Evolutionary conservation across 2,888 invertebrate species (phyloP).

Genomic region (Molanna angustata): DNA sequence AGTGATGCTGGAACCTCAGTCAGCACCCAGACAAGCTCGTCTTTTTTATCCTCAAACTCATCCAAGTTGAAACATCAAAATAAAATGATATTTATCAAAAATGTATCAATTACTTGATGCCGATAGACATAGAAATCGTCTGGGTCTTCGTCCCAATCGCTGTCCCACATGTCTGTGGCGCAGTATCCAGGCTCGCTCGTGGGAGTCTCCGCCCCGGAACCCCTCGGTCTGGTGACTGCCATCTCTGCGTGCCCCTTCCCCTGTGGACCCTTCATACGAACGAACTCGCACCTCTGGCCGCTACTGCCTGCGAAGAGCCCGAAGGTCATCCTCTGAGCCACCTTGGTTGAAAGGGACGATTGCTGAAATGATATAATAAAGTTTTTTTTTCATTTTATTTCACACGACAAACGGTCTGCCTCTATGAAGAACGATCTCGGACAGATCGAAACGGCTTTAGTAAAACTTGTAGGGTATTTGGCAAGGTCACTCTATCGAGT

Average conservation of each 20-base stretch:
- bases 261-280: slow-evolving; percentile 96
- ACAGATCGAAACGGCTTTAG: no score
- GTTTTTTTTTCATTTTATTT: no score
- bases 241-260: slow-evolving; percentile 97
- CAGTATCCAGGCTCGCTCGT: slow-evolving; percentile 87
- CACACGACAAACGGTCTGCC: no score
- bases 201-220: slow-evolving; percentile 92
- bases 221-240: slow-evolving; percentile 91
- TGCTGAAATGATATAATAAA: slow-evolving; percentile 65
- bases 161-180: slow-evolving; percentile 85
- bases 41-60: no score
- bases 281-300: slow-evolving; percentile 92
- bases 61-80: no score
- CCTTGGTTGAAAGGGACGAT: slow-evolving; percentile 91
- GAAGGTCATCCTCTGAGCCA: slow-evolving; percentile 94
- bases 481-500: no score
- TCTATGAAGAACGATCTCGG: no score
- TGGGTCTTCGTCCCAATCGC: slow-evolving; percentile 84
- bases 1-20: no score
- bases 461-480: no score
- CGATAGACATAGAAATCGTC: slow-evolving; percentile 81
- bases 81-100: no score
- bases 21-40: no score
- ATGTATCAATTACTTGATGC: slow-evolving; percentile 59
- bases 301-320: slow-evolving; percentile 75